A percentile compares a stretch with the other conserved stretches of the same genome.
Evolutionary conservation across 2,888 invertebrate genomes (phyloP).

Genomic region (Catocala sponsa): DNA sequence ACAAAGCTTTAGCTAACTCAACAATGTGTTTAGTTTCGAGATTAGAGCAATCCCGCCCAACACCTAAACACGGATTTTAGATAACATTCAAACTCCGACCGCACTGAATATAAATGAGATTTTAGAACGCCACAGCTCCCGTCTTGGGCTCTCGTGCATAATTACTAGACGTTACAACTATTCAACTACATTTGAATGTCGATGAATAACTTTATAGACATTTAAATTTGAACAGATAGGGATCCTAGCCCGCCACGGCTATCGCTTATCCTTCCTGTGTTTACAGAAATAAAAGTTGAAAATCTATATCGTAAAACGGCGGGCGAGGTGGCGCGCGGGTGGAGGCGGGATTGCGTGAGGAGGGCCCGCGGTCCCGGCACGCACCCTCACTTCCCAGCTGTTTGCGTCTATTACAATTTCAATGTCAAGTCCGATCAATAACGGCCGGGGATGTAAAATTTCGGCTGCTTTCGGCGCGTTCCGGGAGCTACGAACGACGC

Average conservation of each 20-base stretch:
- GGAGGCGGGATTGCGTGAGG: slow-evolving; percentile 72
- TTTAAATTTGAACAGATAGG: slow-evolving; percentile 60
- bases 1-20: slow-evolving; percentile 81
- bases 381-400: slow-evolving; percentile 84
- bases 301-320: slow-evolving; percentile 41
- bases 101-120: slow-evolving; percentile 87
- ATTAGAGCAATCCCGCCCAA: slow-evolving; percentile 85
- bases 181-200: slow-evolving; percentile 69
- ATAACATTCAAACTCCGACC: slow-evolving; percentile 87
- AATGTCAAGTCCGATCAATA: slow-evolving; percentile 89
- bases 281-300: slow-evolving; percentile 33
- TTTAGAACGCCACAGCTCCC: slow-evolving; percentile 78
- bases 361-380: slow-evolving; percentile 60
- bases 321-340: slow-evolving; percentile 34
- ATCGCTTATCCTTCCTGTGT: slow-evolving; percentile 27
- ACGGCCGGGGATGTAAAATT: slow-evolving; percentile 83
- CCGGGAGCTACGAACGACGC: slow-evolving; percentile 78
- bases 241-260: slow-evolving; percentile 21
- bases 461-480: slow-evolving; percentile 82
- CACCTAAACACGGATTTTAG: slow-evolving; percentile 88
- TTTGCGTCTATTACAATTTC: slow-evolving; percentile 85
- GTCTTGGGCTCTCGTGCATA: slow-evolving; percentile 82
- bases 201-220: slow-evolving; percentile 73
- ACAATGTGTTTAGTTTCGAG: slow-evolving; percentile 87
- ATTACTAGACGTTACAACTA: slow-evolving; percentile 78